Percentiles rank a stretch among this genome's conserved stretches.
Conservation (phyloP, 2,888 invertebrate species). For the Clusia tigrina region DNA sequence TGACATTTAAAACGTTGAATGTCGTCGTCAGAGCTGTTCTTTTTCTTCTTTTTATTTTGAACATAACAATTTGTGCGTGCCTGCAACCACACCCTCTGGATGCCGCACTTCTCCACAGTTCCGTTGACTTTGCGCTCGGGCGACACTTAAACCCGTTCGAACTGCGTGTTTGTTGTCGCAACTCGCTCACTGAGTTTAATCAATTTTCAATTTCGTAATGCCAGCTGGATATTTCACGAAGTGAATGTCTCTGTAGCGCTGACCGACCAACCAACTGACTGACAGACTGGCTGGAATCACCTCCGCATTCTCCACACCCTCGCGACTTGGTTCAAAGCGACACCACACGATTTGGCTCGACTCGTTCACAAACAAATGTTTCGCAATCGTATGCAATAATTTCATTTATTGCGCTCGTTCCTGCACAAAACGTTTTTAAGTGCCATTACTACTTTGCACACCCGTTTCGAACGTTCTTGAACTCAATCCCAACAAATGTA, state of each 20-base stretch:
- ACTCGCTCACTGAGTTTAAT: not conserved
- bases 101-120: not conserved
- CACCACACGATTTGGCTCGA: constrained; percentile 1
- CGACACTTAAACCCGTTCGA: too few relatives aligned
- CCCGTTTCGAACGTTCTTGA: not conserved
- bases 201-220: constrained; percentile 43
- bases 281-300: not conserved
- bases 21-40: not conserved
- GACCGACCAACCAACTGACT: constrained; percentile 25
- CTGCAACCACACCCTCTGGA: not conserved
- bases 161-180: not conserved
- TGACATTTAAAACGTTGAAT: too few relatives aligned
- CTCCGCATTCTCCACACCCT: not conserved
- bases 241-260: constrained; percentile 29
- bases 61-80: not conserved
- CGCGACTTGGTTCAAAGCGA: not conserved
- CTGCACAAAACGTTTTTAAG: not conserved
- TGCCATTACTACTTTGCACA: not conserved
- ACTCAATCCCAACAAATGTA: not conserved
- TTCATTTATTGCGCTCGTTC: constrained; percentile 6
- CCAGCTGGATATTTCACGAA: constrained; percentile 15
- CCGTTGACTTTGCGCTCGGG: not conserved
- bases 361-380: constrained; percentile 6
- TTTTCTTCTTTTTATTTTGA: not conserved
- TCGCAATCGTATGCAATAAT: constrained; percentile 20